These are phyloP conservation scores for Leptopilina myrica DNA, from an alignment of 2,888 invertebrate species.

Conservation along the genomic window DNA sequence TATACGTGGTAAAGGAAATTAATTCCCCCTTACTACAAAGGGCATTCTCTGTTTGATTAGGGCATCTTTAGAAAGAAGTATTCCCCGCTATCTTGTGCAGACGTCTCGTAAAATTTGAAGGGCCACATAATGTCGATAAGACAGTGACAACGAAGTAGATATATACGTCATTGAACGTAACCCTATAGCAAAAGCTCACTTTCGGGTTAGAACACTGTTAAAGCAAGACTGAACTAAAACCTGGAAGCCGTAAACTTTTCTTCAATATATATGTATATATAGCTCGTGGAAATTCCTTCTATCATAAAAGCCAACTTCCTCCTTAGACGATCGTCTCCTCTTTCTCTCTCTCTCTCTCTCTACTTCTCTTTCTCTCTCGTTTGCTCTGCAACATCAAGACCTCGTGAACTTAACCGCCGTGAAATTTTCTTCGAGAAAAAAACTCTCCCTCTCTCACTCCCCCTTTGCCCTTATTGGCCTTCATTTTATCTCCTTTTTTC, in stretches of 20 bases:
- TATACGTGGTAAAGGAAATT: background rate
- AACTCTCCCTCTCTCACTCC: background rate
- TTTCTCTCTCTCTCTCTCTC: background rate
- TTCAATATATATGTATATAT: constrained; percentile 8
- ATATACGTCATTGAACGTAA: constrained; percentile 13
- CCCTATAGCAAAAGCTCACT: constrained; percentile 11
- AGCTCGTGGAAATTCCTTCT: constrained; percentile 15
- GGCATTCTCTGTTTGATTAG: background rate
- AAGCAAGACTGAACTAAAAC: constrained; percentile 27
- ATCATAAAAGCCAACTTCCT: constrained; percentile 32
- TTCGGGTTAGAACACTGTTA: constrained; percentile 31
- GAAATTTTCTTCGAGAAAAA: constrained; percentile 19
- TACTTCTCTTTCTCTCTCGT: background rate
- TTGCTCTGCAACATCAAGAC: constrained; percentile 5
- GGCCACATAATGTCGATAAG: constrained; percentile 22
- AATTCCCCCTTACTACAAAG: background rate
- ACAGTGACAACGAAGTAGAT: constrained; percentile 16
- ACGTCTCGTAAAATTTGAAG: constrained; percentile 26
- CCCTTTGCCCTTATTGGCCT: constrained; percentile 24
- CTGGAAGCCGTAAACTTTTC: constrained; percentile 27
- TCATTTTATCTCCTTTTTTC: constrained; percentile 18
- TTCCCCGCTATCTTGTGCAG: constrained; percentile 2
- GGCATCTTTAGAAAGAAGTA: constrained; percentile 19
- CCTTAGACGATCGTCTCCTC: constrained; percentile 10
- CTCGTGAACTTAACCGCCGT: constrained; percentile 21